Evolutionary conservation across 2,797 vertebrate species (phyloP), one percentile per base, ranked within the genome.

Genomic region (Amniataba percoides): DNA sequence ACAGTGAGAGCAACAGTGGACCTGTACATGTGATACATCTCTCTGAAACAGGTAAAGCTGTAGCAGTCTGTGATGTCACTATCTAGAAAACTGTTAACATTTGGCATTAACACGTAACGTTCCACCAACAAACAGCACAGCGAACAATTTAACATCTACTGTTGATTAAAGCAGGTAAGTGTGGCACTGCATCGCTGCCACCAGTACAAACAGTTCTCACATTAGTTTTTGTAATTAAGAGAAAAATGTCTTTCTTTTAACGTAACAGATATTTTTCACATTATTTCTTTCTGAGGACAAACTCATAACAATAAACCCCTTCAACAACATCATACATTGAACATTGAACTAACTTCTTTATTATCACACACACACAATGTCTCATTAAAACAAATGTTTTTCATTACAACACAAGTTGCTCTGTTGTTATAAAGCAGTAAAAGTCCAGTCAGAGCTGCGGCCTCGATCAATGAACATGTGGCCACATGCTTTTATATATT

Each of bases 121-220:
- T 58, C 40, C 18, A 31, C 21, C 49, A 42, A 63, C 40, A 56
- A 56, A 79, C 9, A n/a, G 12, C 19, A 71, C 57, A 58, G 43
- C 45, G 51, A 75, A 21, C 12, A 42, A 23, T 18, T 2, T 42
- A 1, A 61, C 43, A 71, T 45, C 53, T n/a, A 2, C 34, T 23
- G 34, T 2, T 23, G 40, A 67, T 21, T 13, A 27, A 59, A 78
- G 51, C 51, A 64, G 46, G 21, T 34, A 18, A 5, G 13, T 12
- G 23, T 13, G 2, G 48, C 25, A 36, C 21, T n/a, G 12, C 14
- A 21, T 19, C 19, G 12, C 3, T 67, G 42, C 53, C 36, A 72
- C 23, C 18, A 4, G 48, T 13, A 49, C 51, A 49, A 25, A 56
- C 10, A 11, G 3, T 25, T 0, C 1, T 43, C 0, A 31, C 1